Conservation (phyloP, 2,888 invertebrate species). For the Notodonta ziczac region DNA sequence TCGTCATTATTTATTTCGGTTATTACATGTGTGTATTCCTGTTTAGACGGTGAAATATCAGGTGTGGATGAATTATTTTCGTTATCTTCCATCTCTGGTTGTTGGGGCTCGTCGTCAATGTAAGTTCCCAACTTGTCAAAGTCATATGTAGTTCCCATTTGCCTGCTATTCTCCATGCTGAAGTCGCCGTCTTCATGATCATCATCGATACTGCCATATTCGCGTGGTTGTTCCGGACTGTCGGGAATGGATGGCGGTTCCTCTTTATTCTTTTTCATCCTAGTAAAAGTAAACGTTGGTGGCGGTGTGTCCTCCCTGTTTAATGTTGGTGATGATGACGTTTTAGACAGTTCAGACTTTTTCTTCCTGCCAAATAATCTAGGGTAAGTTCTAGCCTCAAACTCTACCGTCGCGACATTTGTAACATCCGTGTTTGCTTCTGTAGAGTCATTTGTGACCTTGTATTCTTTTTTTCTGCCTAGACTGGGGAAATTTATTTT, state of each 20-base stretch:
- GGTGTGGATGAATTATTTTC: conserved; percentile 56
- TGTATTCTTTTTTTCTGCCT: conserved; percentile 79
- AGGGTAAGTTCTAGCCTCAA: conserved; percentile 91
- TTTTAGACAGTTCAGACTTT: conserved; percentile 71
- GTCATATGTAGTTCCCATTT: conserved; percentile 74
- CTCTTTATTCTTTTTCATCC: conserved; percentile 84
- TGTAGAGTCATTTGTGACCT: conserved; percentile 62
- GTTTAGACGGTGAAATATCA: conserved; percentile 70
- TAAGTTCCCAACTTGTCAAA: conserved; percentile 85
- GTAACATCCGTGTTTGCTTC: conserved; percentile 67
- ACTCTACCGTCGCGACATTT: conserved; percentile 86
- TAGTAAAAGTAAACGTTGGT: conserved; percentile 87
- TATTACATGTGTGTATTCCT: conserved; percentile 85
- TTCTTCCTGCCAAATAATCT: conserved; percentile 86
- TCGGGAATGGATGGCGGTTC: conserved; percentile 70
- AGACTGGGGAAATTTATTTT: conserved; percentile 87
- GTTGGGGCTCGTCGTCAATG: conserved; percentile 76
- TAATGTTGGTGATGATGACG: conserved; percentile 80
- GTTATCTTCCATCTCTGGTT: conserved; percentile 48
- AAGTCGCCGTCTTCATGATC: conserved; percentile 57
- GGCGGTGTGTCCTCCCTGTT: conserved; percentile 85
- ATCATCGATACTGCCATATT: conserved; percentile 75
- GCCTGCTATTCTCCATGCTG: conserved; percentile 67
- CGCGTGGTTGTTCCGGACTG: conserved; percentile 73
- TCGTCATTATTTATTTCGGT: conserved; percentile 95